Conservation (phyloP, 2,113 vertebrate species). For the Rana temporaria region DNA sequence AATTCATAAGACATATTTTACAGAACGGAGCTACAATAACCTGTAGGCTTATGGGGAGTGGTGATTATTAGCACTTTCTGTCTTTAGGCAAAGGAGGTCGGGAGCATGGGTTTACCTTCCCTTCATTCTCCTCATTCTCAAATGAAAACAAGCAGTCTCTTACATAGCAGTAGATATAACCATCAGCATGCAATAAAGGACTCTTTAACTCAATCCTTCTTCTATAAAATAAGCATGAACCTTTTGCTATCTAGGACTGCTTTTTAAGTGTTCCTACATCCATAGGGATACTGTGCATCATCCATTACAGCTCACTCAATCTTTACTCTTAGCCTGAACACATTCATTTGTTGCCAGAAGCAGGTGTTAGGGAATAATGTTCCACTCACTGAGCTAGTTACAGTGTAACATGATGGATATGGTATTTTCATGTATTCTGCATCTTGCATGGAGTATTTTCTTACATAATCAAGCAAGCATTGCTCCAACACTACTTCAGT, state of each 20-base stretch:
- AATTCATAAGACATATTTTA: too few relatives aligned
- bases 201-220: not conserved
- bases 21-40: too few relatives aligned
- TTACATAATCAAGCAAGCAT: not conserved
- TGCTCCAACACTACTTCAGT: not conserved
- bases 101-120: too few relatives aligned
- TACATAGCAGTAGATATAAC: not conserved
- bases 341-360: slow-evolving; percentile 8
- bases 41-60: too few relatives aligned
- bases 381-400: not conserved
- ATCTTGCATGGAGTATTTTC: not conserved
- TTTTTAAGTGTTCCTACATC: not conserved
- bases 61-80: too few relatives aligned
- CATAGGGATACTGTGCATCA: not conserved
- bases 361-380: not conserved
- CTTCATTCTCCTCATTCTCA: too few relatives aligned
- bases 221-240: slow-evolving; percentile 2
- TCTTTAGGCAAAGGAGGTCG: too few relatives aligned
- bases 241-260: not conserved
- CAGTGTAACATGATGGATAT: slow-evolving; percentile 8
- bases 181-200: not conserved
- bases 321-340: slow-evolving; percentile 9
- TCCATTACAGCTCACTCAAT: slow-evolving; percentile 21
- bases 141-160: too few relatives aligned
- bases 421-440: not conserved